Percentiles rank a stretch among this genome's conserved stretches.
phyloP scores from a whole-genome alignment of 2,888 invertebrate species.

The Sialis fuliginosa region DNA sequence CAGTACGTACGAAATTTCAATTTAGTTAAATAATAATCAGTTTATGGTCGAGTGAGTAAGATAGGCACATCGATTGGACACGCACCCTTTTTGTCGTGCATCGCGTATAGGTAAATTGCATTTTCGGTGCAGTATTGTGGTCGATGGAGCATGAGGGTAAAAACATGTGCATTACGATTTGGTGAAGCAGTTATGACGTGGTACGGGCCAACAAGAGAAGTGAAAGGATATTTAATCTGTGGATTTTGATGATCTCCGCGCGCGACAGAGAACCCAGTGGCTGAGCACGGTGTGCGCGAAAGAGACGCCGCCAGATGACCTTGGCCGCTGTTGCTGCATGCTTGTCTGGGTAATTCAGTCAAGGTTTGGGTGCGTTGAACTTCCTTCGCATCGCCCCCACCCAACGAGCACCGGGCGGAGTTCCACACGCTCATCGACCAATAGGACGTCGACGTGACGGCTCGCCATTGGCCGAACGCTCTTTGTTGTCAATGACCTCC shows the following conservation, averaged over 20 bases:
- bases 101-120: neutral
- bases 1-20: too few relatives aligned
- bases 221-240: conserved; percentile 2
- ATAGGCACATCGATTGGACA: too few relatives aligned
- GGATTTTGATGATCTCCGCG: neutral
- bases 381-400: conserved; percentile 22
- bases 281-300: conserved; percentile 30
- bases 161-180: neutral
- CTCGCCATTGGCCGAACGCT: conserved; percentile 29
- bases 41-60: too few relatives aligned
- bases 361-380: conserved; percentile 75
- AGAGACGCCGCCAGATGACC: conserved; percentile 29
- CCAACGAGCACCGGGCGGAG: too few relatives aligned
- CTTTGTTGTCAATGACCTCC: conserved; percentile 67
- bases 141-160: neutral
- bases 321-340: conserved; percentile 36
- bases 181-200: neutral
- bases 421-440: conserved; percentile 24
- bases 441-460: conserved; percentile 28
- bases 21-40: too few relatives aligned
- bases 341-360: conserved; percentile 59
- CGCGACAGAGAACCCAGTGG: conserved; percentile 8
- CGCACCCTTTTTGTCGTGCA: neutral
- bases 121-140: neutral
- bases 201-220: conserved; percentile 1